Base-by-base conservation (phyloP, 1,140 invertebrate genomes). In the Elysia chlorotica region DNA sequence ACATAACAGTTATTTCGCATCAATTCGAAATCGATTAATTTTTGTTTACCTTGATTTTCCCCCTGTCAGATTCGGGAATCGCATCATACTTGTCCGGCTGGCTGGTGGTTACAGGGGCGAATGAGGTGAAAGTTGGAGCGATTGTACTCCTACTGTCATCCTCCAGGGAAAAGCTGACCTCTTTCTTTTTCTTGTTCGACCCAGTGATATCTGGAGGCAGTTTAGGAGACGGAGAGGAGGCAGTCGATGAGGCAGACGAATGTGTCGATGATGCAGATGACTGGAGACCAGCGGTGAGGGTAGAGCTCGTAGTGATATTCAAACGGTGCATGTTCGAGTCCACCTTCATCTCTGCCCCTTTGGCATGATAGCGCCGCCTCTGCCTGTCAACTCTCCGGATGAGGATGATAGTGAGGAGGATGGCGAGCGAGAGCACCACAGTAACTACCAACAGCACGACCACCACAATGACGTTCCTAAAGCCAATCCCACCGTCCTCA, bases 91-190 rank as follows among this genome's bases (percentile, higher is more conserved):
- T 71, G 21, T 71, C 69, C 0, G 69, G 37, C 3, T 17, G 28
- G n/a, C n/a, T n/a, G n/a, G n/a, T n/a, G n/a, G n/a, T n/a, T 1
- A 17, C 54, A 33, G 67, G 31, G 54, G 17, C 59, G 54, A 69
- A 59, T 2, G 67, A 59, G 21, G 38, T 69, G 53, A 71, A 28
- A 2, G 38, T 61, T 31, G 57, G 69, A 2, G 35, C 3, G 28
- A 21, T 35, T 36, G 31, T 71, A 30, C 74, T 68, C 23, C 78
- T 77, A 35, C 74, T 77, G 54, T 79, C 79, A 35, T 79, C 78
- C 38, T 81, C 80, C 62, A 83, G 36, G 0, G 80, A 80, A 41
- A 83, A 81, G 53, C 82, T 83, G 2, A 83, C 82, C 69, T 81
- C 82, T 70, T 83, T 83, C 57, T 81, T 79, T 33, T 80, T 78